Conservation (phyloP, 1,140 invertebrate species). For the Sarcophaga peregrina region DNA sequence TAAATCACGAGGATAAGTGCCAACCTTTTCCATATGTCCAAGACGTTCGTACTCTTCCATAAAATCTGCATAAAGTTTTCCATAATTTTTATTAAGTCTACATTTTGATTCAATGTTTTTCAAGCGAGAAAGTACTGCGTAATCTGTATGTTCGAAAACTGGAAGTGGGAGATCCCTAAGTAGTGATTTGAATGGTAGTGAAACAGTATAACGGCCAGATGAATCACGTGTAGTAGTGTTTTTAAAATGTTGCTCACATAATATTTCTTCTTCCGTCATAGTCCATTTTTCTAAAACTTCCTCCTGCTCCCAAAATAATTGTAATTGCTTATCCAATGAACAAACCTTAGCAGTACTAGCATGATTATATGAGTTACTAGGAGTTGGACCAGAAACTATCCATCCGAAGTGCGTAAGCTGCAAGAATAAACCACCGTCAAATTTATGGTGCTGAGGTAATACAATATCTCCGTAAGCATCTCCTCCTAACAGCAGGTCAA, state of each 20-base stretch:
- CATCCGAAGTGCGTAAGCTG: conserved; percentile 1
- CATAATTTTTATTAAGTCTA: background rate
- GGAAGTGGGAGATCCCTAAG: background rate
- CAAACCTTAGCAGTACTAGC: background rate
- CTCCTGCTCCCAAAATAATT: background rate
- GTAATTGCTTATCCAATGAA: background rate
- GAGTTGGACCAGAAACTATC: conserved; percentile 21
- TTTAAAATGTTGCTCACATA: background rate
- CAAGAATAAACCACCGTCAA: background rate
- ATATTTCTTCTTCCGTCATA: background rate
- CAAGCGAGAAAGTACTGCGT: background rate
- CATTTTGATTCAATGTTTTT: background rate
- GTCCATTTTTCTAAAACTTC: background rate
- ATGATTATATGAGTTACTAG: background rate
- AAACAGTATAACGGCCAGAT: background rate
- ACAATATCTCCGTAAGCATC: conserved; percentile 24
- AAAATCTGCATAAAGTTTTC: background rate
- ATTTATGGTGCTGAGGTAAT: background rate
- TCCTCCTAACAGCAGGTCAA: background rate
- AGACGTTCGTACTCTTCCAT: too few relatives aligned
- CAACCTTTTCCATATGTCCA: too few relatives aligned
- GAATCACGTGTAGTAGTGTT: background rate
- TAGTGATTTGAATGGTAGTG: background rate
- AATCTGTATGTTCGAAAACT: background rate
- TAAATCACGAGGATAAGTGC: too few relatives aligned